These are phyloP conservation scores for Helobdella robusta DNA, from an alignment of 2,888 invertebrate genomes.

Conservation along the genomic window DNA sequence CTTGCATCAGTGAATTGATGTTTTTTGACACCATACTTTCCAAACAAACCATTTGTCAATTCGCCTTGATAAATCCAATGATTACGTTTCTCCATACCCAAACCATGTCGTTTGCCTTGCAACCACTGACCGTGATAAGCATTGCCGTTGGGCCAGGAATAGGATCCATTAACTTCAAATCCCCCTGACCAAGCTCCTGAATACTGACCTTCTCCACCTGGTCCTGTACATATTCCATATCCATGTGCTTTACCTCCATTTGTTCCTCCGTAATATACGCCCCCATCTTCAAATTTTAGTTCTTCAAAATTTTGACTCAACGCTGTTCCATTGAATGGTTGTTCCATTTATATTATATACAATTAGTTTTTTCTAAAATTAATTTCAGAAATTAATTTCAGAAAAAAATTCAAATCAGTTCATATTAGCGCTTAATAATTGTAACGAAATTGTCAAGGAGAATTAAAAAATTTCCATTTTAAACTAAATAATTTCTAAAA, in stretches of 20 bases:
- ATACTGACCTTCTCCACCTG: conserved; percentile 96
- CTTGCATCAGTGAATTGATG: conserved; percentile 71
- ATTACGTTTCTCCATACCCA: conserved; percentile 91
- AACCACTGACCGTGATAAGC: conserved; percentile 98
- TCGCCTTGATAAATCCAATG: conserved; percentile 91
- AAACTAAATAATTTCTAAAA: too few species aligned
- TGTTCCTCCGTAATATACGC: conserved; percentile 99
- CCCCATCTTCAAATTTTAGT: conserved; percentile 99
- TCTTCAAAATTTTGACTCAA: conserved; percentile 63
- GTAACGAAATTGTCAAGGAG: too few species aligned
- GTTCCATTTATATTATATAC: too few species aligned
- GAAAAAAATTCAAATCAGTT: too few species aligned
- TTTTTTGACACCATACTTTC: conserved; percentile 92
- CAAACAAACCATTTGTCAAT: conserved; percentile 97
- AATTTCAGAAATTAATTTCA: too few species aligned
- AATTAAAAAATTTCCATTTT: too few species aligned
- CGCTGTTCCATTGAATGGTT: too few species aligned
- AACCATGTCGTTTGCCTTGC: conserved; percentile 93
- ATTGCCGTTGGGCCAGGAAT: conserved; percentile 72
- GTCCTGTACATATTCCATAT: conserved; percentile 77
- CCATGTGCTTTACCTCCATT: conserved; percentile 99
- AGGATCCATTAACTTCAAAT: conserved; percentile 91
- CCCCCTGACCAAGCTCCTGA: conserved; percentile 98
- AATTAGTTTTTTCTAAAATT: too few species aligned
- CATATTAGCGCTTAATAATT: too few species aligned